Evolutionary conservation across 2,113 vertebrate species (phyloP).

Genomic region (Cryptotis parvus): DNA sequence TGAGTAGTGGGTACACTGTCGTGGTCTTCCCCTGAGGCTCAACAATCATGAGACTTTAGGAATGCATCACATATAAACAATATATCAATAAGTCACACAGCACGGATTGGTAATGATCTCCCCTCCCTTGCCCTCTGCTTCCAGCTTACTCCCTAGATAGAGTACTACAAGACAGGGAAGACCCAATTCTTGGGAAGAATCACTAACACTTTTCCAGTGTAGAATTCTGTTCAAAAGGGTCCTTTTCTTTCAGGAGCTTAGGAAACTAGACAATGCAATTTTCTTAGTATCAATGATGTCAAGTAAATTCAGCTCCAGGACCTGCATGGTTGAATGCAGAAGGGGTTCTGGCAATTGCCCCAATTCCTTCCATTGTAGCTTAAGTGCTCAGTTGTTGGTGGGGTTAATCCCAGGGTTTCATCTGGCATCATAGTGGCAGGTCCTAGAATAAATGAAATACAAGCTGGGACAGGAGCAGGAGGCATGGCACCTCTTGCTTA

Average conservation of each 20-base stretch:
- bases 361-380: constrained; percentile 89
- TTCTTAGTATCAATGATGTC: constrained; percentile 90
- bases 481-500: constrained; percentile 90
- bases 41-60: no score
- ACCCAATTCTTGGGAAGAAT: no score
- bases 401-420: constrained; percentile 90
- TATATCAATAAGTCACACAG: no score
- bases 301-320: constrained; percentile 89
- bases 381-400: constrained; percentile 89
- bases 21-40: no score
- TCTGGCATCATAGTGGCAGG: constrained; percentile 90
- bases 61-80: no score
- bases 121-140: no score
- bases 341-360: constrained; percentile 88
- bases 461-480: constrained; percentile 87
- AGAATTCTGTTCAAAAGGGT: constrained; percentile 60
- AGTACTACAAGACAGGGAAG: no score
- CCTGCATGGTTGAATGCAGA: constrained; percentile 89
- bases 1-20: no score
- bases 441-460: constrained; percentile 87
- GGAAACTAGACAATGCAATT: constrained; percentile 77
- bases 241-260: constrained; percentile 71
- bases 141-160: no score
- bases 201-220: no score
- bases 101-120: no score